These are phyloP conservation scores for Phoenicopterus ruber DNA, from an alignment of 2,113 vertebrate genomes.

Conservation along the genomic window DNA sequence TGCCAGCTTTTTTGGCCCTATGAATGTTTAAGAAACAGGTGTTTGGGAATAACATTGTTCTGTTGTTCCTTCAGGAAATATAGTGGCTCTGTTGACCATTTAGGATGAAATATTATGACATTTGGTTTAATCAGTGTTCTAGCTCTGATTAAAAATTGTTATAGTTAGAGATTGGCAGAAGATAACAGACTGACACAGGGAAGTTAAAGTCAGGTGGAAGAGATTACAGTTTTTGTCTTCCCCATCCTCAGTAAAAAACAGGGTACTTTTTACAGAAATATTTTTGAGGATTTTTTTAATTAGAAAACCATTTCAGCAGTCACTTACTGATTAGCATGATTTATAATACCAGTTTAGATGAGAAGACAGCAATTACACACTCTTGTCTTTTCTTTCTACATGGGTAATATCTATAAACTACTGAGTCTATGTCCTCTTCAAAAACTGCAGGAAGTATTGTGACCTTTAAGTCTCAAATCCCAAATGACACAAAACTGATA, in stretches of 20 bases:
- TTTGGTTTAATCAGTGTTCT: neutral
- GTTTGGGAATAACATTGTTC: neutral
- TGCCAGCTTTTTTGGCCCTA: neutral
- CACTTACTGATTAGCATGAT: neutral
- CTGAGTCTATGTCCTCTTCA: neutral
- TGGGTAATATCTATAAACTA: neutral
- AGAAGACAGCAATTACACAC: neutral
- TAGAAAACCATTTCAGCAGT: neutral
- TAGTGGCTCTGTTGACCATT: rapidly evolving
- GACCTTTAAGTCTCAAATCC: neutral
- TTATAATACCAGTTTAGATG: neutral
- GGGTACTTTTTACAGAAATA: neutral
- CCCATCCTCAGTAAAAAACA: rapidly evolving
- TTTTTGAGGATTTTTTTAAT: neutral
- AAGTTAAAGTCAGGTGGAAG: neutral
- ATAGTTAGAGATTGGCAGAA: neutral
- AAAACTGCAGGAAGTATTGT: neutral
- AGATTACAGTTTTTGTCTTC: neutral
- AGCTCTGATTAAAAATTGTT: neutral
- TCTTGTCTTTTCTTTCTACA: neutral
- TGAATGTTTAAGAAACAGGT: neutral
- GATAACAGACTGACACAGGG: neutral
- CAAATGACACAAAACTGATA: neutral
- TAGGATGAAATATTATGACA: neutral
- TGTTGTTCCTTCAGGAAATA: neutral